Base-by-base conservation (phyloP, 2,113 vertebrate species). In the Callopanchax toddi region DNA sequence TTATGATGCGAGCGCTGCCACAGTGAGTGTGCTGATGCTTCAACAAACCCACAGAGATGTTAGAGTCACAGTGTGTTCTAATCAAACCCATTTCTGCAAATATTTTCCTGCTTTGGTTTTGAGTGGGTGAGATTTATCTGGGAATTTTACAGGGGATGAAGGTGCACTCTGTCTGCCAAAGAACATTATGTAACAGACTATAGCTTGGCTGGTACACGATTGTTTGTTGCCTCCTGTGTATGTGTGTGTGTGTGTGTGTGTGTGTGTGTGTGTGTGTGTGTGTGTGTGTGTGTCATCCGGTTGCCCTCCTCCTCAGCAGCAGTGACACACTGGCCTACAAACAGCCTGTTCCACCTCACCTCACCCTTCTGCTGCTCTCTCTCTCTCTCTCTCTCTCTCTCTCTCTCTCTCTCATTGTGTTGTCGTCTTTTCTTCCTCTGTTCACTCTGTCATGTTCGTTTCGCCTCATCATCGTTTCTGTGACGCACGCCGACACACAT, bases 301-400 rank as follows among this genome's bases (percentile, higher is more conserved):
- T 63, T 37, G 4, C 57, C 44, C 40, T 76, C 56, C 55, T 54
- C 63, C 20, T 21, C 55, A 22, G 62, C 62, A 73, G 70, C 66
- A 40, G 66, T 89, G 86, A 89, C 87, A 90, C 84, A 87, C 86
- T 91, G 85, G 78, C 86, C 90, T 80, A 89, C 64, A 82, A 86
- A 81, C 64, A 23, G 29, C 44, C 48, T 8, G 20, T 63, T 69
- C 53, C 18, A 64, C 65, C 70, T 75, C 54, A 0, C 49, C 22
- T 78, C 69, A 60, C 66, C 60, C 46, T 43, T 34, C 42, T 54
- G 11, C 50, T 63, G 26, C 18, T 45, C 46, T 68, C 21, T n/a
- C n/a, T n/a, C n/a, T n/a, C n/a, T n/a, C n/a, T n/a, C n/a, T n/a
- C n/a, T n/a, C n/a, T n/a, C n/a, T n/a, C n/a, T n/a, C n/a, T 3